Evolutionary conservation across 2,888 invertebrate species (phyloP).

Genomic region (Adelognathus sp.): DNA sequence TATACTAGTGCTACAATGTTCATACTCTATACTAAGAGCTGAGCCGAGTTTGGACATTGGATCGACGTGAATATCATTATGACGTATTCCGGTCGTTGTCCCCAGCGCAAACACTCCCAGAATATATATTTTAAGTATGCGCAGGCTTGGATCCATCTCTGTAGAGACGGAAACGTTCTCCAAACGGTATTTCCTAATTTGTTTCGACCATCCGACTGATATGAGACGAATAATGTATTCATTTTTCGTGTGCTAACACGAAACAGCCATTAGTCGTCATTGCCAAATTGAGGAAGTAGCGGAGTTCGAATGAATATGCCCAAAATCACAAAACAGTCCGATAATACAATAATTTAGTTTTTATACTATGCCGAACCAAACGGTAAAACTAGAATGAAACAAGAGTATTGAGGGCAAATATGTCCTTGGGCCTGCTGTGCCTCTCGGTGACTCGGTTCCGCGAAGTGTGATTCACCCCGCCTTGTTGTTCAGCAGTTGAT

Average conservation of each 20-base stretch:
- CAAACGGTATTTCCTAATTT: background rate
- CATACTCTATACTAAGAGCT: background rate
- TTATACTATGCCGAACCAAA: background rate
- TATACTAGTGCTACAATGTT: background rate
- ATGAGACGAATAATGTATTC: background rate
- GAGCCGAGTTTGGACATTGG: background rate
- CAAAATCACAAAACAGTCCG: background rate
- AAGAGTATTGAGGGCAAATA: constrained; percentile 43
- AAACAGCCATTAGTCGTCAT: background rate
- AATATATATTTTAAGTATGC: background rate
- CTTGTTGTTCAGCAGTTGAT: constrained; percentile 84
- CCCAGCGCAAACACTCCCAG: background rate
- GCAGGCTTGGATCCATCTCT: background rate
- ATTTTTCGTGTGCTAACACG: background rate
- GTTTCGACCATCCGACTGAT: background rate
- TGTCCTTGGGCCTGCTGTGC: constrained; percentile 29
- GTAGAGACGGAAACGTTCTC: background rate
- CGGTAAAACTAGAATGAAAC: constrained; percentile 36
- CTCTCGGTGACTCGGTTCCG: constrained; percentile 6
- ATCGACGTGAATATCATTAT: background rate
- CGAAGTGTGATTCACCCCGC: constrained; percentile 64
- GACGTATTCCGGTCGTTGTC: background rate
- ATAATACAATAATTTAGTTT: background rate
- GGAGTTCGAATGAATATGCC: background rate
- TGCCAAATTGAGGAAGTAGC: background rate